Percentiles rank a stretch among this genome's conserved stretches.
Conservation (phyloP, 1,140 invertebrate genomes). For the Aphelinus atriplicis region DNA sequence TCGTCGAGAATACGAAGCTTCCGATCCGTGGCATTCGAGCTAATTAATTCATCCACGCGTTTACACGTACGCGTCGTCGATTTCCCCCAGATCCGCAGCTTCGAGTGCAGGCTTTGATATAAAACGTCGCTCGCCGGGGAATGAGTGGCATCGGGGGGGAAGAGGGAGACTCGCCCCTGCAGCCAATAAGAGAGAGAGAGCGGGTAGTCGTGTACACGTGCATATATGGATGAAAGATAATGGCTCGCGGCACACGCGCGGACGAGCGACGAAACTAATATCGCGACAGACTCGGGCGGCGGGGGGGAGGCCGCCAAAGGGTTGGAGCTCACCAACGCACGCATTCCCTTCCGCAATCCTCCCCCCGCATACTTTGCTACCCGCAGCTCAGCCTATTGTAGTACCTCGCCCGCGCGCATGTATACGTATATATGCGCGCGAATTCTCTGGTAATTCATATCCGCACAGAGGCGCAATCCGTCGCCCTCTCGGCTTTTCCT, state of each 20-base stretch:
- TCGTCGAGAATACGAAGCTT: too few species aligned
- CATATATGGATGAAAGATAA: constrained; percentile 37
- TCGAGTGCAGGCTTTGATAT: too few species aligned
- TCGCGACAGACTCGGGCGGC: constrained; percentile 43
- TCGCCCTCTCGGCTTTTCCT: constrained; percentile 17
- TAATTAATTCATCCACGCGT: too few species aligned
- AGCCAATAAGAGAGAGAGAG: too few species aligned
- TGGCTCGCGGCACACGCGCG: constrained; percentile 24
- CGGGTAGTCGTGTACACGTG: not conserved
- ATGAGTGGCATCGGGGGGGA: too few species aligned
- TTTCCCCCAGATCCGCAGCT: too few species aligned
- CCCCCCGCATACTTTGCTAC: constrained; percentile 12
- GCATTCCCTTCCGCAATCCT: not conserved
- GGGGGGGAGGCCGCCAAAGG: constrained; percentile 11
- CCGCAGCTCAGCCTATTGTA: not conserved
- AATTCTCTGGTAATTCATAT: constrained; percentile 34
- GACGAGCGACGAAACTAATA: constrained; percentile 45
- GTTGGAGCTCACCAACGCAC: not conserved
- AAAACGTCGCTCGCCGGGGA: too few species aligned
- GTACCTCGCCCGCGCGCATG: not conserved
- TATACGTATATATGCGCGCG: constrained; percentile 19
- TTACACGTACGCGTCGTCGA: too few species aligned
- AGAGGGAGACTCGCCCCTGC: too few species aligned
- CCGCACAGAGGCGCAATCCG: constrained; percentile 40
- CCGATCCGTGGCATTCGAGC: too few species aligned